Evolutionary conservation across 2,797 vertebrate genomes (phyloP).

Genomic region (Hybognathus amarus): DNA sequence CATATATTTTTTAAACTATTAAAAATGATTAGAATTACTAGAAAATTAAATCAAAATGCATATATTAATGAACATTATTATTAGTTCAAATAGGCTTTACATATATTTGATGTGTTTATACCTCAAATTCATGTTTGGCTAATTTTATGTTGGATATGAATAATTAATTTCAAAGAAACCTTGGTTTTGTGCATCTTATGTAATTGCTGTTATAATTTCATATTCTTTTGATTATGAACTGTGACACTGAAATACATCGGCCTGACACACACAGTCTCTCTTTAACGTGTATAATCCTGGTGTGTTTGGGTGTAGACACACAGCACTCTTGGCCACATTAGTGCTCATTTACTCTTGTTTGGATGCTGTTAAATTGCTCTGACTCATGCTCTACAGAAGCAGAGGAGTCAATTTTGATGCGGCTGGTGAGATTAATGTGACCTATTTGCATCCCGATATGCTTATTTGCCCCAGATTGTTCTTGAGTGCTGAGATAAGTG

Average conservation of each 20-base stretch:
- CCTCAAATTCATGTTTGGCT: neutral
- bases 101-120: no score
- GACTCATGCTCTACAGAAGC: constrained; percentile 30
- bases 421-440: constrained; percentile 45
- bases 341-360: constrained; percentile 53
- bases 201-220: neutral
- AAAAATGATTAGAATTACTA: no score
- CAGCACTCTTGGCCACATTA: constrained; percentile 40
- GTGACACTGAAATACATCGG: neutral
- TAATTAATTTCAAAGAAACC: neutral
- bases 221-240: no score
- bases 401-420: neutral
- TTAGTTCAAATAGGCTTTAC: no score
- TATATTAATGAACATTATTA: no score
- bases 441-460: constrained; percentile 51
- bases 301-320: neutral
- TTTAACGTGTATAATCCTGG: neutral
- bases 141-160: neutral
- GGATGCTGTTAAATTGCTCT: constrained; percentile 51
- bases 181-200: neutral
- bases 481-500: constrained; percentile 4
- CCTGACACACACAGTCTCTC: neutral
- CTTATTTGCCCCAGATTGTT: constrained; percentile 53
- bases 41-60: no score
- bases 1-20: no score